Evolutionary conservation across 2,113 vertebrate genomes (phyloP), one percentile per base, ranked within the genome.

Genomic region (Polypterus bichir): DNA sequence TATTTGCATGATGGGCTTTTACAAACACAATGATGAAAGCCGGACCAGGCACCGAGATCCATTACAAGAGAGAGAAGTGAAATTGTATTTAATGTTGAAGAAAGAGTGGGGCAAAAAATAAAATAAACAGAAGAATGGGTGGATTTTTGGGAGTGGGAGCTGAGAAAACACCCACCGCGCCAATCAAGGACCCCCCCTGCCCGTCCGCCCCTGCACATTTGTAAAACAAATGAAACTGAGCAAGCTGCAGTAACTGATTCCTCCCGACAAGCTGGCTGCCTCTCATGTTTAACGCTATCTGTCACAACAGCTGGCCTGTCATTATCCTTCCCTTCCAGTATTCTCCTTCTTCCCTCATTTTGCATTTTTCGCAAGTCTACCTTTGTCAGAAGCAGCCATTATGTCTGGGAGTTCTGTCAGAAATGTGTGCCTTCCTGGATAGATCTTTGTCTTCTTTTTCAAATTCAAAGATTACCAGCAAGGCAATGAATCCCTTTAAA

Each of bases 201-300:
- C n/a, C n/a, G n/a, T n/a, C n/a, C n/a, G n/a, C n/a, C n/a, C n/a
- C 27, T 9, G 59, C 62, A 53, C 52, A 47, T 61, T 59, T 68
- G 54, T 27, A 61, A 60, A 65, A 60, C 54, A 61, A 65, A 62
- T 62, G 48, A 27, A 62, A 58, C 62, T 65, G 49, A 54, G 59
- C 63, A 65, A 60, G 55, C 59, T 59, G 9, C 46, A 61, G 49
- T 59, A 55, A 59, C 60, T 48, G 63, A 68, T 64, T 62, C 59
- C 63, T 61, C 66, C 55, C 55, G 66, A 62, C 55, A 54, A 61
- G 27, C 44, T 59, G 56, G 45, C 27, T 59, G 6, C 56, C 9
- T 62, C 44, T 58, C 60, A 64, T 49, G 56, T 59, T 61, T 62
- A 54, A 54, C 49, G 48, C 66, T 64, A 57, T 64, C 66, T 68